phyloP scores from a whole-genome alignment of 1,140 invertebrate genomes.

The Gyrodactylus salaris region DNA sequence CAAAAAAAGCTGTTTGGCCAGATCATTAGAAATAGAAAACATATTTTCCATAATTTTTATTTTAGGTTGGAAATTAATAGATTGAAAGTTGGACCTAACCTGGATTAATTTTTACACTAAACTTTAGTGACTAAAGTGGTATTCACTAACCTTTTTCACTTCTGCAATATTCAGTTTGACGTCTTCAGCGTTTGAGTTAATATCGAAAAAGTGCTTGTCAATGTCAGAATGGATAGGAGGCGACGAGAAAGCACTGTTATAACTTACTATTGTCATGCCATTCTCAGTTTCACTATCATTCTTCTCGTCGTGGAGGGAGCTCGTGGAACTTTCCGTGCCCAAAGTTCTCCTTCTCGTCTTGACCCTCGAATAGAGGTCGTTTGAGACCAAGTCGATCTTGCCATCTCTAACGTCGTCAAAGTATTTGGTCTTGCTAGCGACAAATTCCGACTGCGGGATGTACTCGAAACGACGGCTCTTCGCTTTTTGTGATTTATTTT shows the following conservation, averaged over 20 bases:
- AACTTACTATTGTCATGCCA: background rate
- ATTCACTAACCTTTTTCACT: no score
- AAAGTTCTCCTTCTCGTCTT: background rate
- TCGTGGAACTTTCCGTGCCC: background rate
- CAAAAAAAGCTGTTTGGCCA: no score
- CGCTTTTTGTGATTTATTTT: background rate
- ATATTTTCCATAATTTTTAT: no score
- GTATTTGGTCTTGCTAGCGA: background rate
- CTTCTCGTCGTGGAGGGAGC: background rate
- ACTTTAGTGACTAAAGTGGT: no score
- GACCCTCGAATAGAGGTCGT: background rate
- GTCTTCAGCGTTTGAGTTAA: background rate
- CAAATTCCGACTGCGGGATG: background rate
- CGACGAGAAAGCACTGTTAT: background rate
- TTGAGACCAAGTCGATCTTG: background rate
- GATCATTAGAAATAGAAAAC: no score
- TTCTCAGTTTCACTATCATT: background rate
- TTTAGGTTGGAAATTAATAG: no score
- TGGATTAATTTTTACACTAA: no score
- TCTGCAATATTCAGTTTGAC: background rate
- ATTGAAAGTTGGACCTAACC: no score
- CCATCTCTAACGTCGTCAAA: slow-evolving; percentile 1
- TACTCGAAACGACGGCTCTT: background rate
- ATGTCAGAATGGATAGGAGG: background rate
- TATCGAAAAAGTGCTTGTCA: background rate